A percentile compares a stretch with the other conserved stretches of the same genome.
phyloP scores from a whole-genome alignment of 2,113 vertebrate genomes.

The Daboia siamensis region DNA sequence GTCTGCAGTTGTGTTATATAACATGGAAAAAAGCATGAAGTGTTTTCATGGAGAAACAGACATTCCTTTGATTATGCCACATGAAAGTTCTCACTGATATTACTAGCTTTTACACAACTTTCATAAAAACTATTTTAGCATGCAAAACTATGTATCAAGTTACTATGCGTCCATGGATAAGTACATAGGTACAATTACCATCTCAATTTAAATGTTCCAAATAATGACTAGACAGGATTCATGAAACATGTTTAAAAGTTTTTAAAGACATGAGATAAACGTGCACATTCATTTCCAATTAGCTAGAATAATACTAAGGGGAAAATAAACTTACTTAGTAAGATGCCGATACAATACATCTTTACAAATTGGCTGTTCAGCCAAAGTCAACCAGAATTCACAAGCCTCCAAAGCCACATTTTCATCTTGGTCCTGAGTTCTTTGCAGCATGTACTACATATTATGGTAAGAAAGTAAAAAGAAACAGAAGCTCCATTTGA shows the following conservation, averaged over 20 bases:
- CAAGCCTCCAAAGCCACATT: constrained; percentile 97
- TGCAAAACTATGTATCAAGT: neutral
- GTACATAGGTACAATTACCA: neutral
- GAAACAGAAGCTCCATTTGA: neutral
- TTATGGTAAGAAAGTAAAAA: constrained; percentile 21
- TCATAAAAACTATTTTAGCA: neutral
- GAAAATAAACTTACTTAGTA: constrained; percentile 77
- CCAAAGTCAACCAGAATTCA: constrained; percentile 96
- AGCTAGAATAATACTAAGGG: neutral
- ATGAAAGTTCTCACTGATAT: neutral
- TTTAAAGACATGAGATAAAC: neutral
- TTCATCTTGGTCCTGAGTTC: constrained; percentile 96
- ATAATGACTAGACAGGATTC: neutral
- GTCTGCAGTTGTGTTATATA: neutral
- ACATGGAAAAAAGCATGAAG: neutral
- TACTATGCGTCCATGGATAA: neutral
- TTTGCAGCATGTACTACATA: constrained; percentile 90
- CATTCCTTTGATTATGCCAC: neutral
- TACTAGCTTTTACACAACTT: neutral
- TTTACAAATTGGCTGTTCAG: constrained; percentile 96
- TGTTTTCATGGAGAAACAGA: neutral
- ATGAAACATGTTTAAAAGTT: neutral
- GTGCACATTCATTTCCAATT: neutral
- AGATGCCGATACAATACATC: constrained; percentile 91
- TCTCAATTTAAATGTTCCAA: neutral